A percentile compares a stretch with the other conserved stretches of the same genome.
phyloP scores from a whole-genome alignment of 37 sponge, comb jelly and placozoan genomes.

The Beroe forskalii region DNA sequence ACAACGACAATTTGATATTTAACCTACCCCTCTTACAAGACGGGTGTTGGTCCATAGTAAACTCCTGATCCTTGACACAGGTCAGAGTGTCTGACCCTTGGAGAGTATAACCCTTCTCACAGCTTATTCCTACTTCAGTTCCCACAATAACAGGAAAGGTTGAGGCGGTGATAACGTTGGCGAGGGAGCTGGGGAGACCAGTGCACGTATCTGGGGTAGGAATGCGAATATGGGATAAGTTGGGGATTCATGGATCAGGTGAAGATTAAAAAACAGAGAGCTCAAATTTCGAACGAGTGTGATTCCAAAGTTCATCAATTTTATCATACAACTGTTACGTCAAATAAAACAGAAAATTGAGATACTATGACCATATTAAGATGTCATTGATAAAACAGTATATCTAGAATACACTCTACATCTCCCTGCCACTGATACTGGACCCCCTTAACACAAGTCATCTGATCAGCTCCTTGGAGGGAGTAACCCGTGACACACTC shows the following conservation, averaged over 20 bases:
- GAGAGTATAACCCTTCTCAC: neutral
- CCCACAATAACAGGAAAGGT: neutral
- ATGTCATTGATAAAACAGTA: neutral
- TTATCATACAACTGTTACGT: too few species aligned
- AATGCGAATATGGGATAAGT: too few species aligned
- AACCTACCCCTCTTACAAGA: too few species aligned
- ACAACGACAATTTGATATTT: too few species aligned
- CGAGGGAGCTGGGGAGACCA: neutral
- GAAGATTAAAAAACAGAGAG: too few species aligned
- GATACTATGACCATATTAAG: too few species aligned
- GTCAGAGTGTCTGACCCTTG: neutral
- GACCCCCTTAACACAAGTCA: neutral
- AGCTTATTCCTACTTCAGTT: neutral
- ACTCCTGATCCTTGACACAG: neutral
- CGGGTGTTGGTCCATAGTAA: neutral
- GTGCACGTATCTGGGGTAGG: constrained; percentile 5
- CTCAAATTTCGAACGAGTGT: too few species aligned
- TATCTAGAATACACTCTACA: neutral
- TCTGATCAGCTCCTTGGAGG: neutral
- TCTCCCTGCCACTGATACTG: neutral
- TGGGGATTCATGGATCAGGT: too few species aligned
- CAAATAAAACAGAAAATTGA: too few species aligned
- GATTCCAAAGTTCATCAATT: too few species aligned
- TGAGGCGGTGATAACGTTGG: neutral
- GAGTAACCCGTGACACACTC: neutral